Percentiles rank a stretch among this genome's conserved stretches.
Evolutionary conservation across 2,797 vertebrate species (phyloP).

Genomic region (Sebastes vulpes): DNA sequence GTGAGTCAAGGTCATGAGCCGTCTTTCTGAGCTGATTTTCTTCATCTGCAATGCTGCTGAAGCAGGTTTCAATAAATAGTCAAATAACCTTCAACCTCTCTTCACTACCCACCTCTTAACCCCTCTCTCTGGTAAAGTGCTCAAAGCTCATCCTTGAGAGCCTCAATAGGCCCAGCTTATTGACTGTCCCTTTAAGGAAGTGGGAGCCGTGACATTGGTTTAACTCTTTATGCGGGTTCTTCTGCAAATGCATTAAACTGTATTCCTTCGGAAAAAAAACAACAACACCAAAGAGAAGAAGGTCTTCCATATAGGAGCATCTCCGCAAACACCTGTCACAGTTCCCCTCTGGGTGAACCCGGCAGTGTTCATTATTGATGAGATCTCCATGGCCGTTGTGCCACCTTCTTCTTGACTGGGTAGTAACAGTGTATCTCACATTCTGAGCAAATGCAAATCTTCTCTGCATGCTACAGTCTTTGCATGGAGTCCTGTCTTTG

Average conservation of each 20-base stretch:
- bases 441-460: slow-evolving; percentile 24
- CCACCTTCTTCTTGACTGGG: slow-evolving; percentile 23
- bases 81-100: slow-evolving; percentile 27
- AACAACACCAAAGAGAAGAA: not conserved
- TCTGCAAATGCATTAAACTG: slow-evolving; percentile 14
- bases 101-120: slow-evolving; percentile 31
- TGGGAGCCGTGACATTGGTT: not conserved
- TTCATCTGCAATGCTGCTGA: slow-evolving; percentile 22
- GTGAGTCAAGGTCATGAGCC: slow-evolving; percentile 19
- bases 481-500: slow-evolving; percentile 12
- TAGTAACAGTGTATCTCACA: not conserved
- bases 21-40: slow-evolving; percentile 24
- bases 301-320: slow-evolving; percentile 46
- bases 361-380: slow-evolving; percentile 74
- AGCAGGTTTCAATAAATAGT: slow-evolving; percentile 19
- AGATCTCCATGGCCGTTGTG: slow-evolving; percentile 44
- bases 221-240: slow-evolving; percentile 8
- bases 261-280: slow-evolving; percentile 24
- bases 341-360: slow-evolving; percentile 73
- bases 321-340: slow-evolving; percentile 63
- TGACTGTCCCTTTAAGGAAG: slow-evolving; percentile 33
- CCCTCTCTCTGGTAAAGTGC: slow-evolving; percentile 9
- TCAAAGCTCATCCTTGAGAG: slow-evolving; percentile 39
- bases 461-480: not conserved
- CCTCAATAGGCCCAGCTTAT: not conserved